Percentiles rank a stretch among this genome's conserved stretches.
Conservation (phyloP, 1,140 invertebrate genomes). For the Spodoptera frugiperda region DNA sequence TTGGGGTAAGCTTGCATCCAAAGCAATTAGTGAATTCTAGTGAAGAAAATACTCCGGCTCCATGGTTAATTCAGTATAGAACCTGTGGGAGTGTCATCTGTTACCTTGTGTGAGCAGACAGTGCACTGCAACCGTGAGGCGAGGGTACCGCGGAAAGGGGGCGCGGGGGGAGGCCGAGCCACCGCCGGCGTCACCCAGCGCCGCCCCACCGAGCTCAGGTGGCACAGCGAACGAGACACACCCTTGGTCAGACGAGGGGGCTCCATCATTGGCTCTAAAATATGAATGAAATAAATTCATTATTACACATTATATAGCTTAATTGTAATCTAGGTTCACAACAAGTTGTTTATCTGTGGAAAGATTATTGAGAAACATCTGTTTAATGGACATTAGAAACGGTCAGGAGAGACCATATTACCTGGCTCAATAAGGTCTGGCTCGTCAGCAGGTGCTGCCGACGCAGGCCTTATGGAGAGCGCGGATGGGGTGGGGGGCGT, state of each 20-base stretch:
- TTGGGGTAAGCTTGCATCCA: neutral
- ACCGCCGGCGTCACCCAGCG: conserved; percentile 69
- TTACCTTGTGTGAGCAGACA: conserved; percentile 92
- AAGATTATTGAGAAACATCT: too few species aligned
- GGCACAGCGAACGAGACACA: conserved; percentile 83
- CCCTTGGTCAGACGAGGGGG: conserved; percentile 68
- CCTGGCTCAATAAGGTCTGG: conserved; percentile 70
- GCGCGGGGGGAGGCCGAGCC: conserved; percentile 69
- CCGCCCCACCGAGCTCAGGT: conserved; percentile 75
- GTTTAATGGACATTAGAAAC: neutral
- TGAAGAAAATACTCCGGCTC: too few species aligned
- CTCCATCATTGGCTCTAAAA: conserved; percentile 47
- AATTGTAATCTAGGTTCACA: too few species aligned
- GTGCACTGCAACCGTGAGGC: conserved; percentile 94
- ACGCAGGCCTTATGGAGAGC: conserved; percentile 61
- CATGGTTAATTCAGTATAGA: too few species aligned
- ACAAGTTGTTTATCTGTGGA: too few species aligned
- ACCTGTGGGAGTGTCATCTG: neutral
- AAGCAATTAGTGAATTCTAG: neutral
- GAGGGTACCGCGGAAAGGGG: conserved; percentile 89
- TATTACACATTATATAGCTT: too few species aligned
- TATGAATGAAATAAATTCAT: neutral
- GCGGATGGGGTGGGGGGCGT: conserved; percentile 63
- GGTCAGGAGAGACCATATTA: conserved; percentile 33
- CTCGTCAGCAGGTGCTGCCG: conserved; percentile 71